These are phyloP conservation scores for Coronaproctus castanopsis DNA, from an alignment of 2,888 invertebrate species.

Conservation along the genomic window DNA sequence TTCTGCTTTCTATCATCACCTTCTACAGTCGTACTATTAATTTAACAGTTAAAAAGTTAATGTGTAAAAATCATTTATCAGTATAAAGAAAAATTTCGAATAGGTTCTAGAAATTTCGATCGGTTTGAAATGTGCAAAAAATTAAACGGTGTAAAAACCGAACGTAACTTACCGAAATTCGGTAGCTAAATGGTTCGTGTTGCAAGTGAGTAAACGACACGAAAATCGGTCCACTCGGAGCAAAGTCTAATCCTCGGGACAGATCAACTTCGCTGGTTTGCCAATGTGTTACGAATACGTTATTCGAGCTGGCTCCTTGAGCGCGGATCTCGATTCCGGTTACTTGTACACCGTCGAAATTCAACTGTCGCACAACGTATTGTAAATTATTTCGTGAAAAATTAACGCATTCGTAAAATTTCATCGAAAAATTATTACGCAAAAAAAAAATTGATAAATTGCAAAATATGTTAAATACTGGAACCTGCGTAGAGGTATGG, in stretches of 20 bases:
- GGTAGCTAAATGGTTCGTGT: slow-evolving; percentile 47
- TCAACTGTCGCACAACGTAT: too few species aligned
- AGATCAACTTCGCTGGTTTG: slow-evolving; percentile 56
- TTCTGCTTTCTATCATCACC: too few species aligned
- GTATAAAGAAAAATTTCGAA: too few species aligned
- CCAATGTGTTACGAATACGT: slow-evolving; percentile 51
- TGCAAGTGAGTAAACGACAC: slow-evolving; percentile 59
- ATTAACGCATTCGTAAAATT: not conserved
- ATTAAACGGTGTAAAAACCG: too few species aligned
- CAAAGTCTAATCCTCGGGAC: slow-evolving; percentile 61
- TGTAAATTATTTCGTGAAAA: slow-evolving; percentile 22
- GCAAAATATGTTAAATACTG: too few species aligned
- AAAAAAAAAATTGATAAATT: not conserved
- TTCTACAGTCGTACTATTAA: too few species aligned
- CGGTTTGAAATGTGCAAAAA: too few species aligned
- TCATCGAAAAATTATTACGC: not conserved
- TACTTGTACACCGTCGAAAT: slow-evolving; percentile 41
- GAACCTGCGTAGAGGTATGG: too few species aligned
- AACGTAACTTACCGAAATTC: slow-evolving; percentile 27
- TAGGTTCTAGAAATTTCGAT: too few species aligned
- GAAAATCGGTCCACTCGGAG: slow-evolving; percentile 49
- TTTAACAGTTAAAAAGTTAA: too few species aligned
- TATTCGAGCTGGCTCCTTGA: slow-evolving; percentile 30
- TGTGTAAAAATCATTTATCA: too few species aligned
- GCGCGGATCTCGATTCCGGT: slow-evolving; percentile 33